Evolutionary conservation across 2,888 invertebrate genomes (phyloP), one percentile per base, ranked within the genome.

Genomic region (Perdita meconis): DNA sequence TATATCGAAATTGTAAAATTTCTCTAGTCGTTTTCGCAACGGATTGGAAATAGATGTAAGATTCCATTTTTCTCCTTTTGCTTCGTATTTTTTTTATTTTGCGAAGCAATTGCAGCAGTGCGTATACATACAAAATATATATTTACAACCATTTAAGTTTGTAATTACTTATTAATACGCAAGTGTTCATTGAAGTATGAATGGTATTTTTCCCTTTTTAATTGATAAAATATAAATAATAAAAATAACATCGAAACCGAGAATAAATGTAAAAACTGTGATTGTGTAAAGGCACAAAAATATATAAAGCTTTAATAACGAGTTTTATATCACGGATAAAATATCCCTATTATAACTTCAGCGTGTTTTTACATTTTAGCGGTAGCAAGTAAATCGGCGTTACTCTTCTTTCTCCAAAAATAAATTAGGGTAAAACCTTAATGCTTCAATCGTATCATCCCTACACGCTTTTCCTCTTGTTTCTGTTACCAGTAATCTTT

Each of bases 391-490:
- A 38, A 51, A 22, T 42, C 44, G 61, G 53, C 42, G 51, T 66
- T 86, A 85, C 53, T 72, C 51, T 22, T 78, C 53, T 86, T 93
- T 88, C 59, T 92, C 92, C 80, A 97, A 93, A 92, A 99, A 97
- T 72, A 95, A 93, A 94, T 99, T 99, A 0, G 97, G 97, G 93
- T 97, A 99, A 93, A 99, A 99, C 72, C 97, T 94, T 47, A 99
- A 93, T 8, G 99, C 99, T 93, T 99, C 98, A 69, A 98, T 96
- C 0, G 97, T 96, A 91, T 99, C 99, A 93, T 99, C 99, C 69
- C 99, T 94, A 90, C 99, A 99, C 1, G 97, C 95, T 87, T 95
- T 94, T 0, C 98, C 99, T 85, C 95, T 94, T 78, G 96, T 95
- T 93, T 99, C 99, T 0, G 98, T 96, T 2, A 97, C 95, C 72